Evolutionary conservation across 1,140 invertebrate species (phyloP).

Genomic region (Drosophila sulfurigaster): DNA sequence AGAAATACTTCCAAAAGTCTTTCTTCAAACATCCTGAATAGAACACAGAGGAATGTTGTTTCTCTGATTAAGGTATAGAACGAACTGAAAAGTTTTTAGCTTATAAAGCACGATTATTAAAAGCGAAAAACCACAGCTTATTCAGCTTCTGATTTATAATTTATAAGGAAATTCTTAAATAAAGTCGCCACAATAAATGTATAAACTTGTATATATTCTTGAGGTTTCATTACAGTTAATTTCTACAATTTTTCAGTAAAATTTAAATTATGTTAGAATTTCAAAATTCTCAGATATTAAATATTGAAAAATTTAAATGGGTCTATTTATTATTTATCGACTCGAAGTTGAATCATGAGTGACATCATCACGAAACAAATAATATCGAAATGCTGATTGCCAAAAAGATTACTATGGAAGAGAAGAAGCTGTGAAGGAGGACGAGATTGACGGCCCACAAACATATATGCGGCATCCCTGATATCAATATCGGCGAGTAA

Average conservation of each 20-base stretch:
- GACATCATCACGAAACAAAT: neutral
- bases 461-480: too few species aligned
- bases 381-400: slow-evolving; percentile 7
- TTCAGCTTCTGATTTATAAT: neutral
- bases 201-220: too few species aligned
- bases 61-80: neutral
- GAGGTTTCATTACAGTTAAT: too few species aligned
- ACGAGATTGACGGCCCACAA: too few species aligned
- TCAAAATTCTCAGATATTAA: too few species aligned
- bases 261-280: too few species aligned
- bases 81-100: neutral
- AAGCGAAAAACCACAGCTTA: neutral
- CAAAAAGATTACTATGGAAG: too few species aligned
- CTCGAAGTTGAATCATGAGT: neutral
- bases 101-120: neutral
- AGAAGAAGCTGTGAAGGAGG: neutral
- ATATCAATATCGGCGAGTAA: neutral
- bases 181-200: too few species aligned
- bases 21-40: slow-evolving; percentile 18
- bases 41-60: neutral
- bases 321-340: slow-evolving; percentile 1
- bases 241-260: too few species aligned
- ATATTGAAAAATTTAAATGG: too few species aligned
- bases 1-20: slow-evolving; percentile 17
- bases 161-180: too few species aligned